These are phyloP conservation scores for Thymallus thymallus DNA, from an alignment of 2,113 vertebrate species.

Conservation along the genomic window DNA sequence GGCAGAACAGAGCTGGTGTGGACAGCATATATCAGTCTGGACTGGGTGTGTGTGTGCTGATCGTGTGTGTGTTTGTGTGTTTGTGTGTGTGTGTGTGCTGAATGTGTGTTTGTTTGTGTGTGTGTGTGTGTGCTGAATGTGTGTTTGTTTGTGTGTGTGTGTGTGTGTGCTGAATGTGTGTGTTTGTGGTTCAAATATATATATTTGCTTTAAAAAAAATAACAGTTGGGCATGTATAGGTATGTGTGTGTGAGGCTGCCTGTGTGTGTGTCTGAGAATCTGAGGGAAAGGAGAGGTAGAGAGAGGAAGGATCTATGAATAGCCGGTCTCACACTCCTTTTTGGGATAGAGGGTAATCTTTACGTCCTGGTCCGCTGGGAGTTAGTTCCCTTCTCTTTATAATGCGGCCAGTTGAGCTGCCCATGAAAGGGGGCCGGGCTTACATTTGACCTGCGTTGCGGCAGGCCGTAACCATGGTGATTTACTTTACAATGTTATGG, in stretches of 20 bases:
- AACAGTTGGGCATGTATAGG: not conserved
- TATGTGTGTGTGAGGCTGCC: not conserved
- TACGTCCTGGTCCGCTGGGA: constrained; percentile 60
- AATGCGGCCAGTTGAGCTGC: constrained; percentile 46
- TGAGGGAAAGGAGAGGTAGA: constrained; percentile 5
- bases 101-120: too few species aligned
- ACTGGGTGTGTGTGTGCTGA: not conserved
- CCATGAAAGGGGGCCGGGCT: constrained; percentile 23
- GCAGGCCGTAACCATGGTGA: constrained; percentile 37
- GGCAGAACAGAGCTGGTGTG: not conserved
- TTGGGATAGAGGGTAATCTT: constrained; percentile 66
- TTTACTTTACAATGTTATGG: constrained; percentile 16
- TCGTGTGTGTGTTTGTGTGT: too few species aligned
- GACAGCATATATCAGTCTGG: not conserved
- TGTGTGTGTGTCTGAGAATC: not conserved
- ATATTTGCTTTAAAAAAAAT: not conserved
- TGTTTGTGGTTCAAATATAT: too few species aligned
- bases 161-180: not conserved
- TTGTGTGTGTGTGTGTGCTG: too few species aligned
- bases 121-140: too few species aligned
- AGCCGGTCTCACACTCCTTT: constrained; percentile 30
- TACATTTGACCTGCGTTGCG: constrained; percentile 25
- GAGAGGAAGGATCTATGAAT: constrained; percentile 30
- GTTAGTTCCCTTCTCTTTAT: constrained; percentile 49
- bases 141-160: not conserved